phyloP scores from a whole-genome alignment of 2,888 invertebrate species.

The Tuberolachnus salignus region DNA sequence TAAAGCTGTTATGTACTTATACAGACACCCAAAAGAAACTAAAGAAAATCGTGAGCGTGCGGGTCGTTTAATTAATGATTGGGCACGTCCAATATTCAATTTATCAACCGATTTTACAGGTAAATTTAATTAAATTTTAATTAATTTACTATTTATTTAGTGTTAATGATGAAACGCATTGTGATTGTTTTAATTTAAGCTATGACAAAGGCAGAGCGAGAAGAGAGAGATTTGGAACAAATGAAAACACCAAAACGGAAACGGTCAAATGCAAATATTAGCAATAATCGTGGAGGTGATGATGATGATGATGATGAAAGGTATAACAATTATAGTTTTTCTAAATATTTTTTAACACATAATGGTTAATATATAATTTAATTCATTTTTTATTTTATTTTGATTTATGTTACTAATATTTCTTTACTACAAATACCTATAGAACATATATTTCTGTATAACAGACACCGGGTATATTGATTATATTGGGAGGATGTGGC shows the following conservation, averaged over 20 bases:
- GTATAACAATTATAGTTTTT: slow-evolving; percentile 61
- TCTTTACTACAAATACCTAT: neutral
- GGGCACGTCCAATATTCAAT: slow-evolving; percentile 98
- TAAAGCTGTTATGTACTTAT: slow-evolving; percentile 99
- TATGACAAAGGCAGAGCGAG: slow-evolving; percentile 89
- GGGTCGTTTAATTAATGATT: slow-evolving; percentile 92
- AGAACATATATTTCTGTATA: neutral
- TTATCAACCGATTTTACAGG: slow-evolving; percentile 85
- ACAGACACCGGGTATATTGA: no score
- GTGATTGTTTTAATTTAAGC: slow-evolving; percentile 64
- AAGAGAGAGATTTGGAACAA: slow-evolving; percentile 89
- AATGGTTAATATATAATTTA: no score
- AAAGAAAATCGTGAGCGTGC: slow-evolving; percentile 89
- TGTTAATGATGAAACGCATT: neutral
- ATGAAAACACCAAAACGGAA: slow-evolving; percentile 68
- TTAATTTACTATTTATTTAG: neutral
- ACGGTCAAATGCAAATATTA: slow-evolving; percentile 57
- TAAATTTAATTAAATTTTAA: slow-evolving; percentile 32
- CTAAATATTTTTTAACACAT: neutral
- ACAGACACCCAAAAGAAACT: slow-evolving; percentile 97
- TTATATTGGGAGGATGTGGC: no score
- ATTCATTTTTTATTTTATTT: neutral
- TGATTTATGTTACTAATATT: neutral
- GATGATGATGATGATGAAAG: slow-evolving; percentile 62
- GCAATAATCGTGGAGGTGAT: slow-evolving; percentile 63